Percentiles rank a stretch among this genome's conserved stretches.
phyloP scores from a whole-genome alignment of 2,888 invertebrate genomes.

The Diarsia mendica region DNA sequence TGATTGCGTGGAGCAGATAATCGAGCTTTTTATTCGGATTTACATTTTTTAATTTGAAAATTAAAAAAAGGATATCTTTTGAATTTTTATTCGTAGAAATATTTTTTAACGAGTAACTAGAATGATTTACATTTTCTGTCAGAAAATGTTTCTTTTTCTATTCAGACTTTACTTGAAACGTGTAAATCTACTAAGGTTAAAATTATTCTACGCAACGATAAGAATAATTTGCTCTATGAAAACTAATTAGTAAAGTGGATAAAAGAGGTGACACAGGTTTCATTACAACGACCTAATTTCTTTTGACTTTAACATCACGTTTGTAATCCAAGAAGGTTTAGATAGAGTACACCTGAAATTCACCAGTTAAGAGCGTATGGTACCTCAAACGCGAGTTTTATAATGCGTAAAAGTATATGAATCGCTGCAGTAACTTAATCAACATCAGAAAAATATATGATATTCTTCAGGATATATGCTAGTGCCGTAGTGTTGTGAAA shows the following conservation, averaged over 20 bases:
- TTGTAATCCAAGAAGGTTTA: too few relatives aligned
- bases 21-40: conserved; percentile 10
- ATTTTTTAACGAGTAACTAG: background rate
- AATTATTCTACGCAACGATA: background rate
- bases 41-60: background rate
- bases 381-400: too few relatives aligned
- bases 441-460: too few relatives aligned
- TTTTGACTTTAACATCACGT: background rate
- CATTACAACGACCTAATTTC: background rate
- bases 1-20: conserved; percentile 40
- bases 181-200: background rate
- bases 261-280: background rate
- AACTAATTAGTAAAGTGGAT: background rate
- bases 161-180: background rate
- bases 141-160: background rate
- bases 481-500: too few relatives aligned
- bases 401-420: too few relatives aligned
- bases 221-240: background rate
- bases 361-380: too few relatives aligned
- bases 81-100: background rate
- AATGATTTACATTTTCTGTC: conserved; percentile 13
- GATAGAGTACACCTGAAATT: too few relatives aligned
- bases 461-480: too few relatives aligned
- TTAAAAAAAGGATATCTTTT: background rate
- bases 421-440: too few relatives aligned